These are phyloP conservation scores for Trinorchestia longiramus DNA, from an alignment of 1,140 invertebrate genomes.

Conservation along the genomic window DNA sequence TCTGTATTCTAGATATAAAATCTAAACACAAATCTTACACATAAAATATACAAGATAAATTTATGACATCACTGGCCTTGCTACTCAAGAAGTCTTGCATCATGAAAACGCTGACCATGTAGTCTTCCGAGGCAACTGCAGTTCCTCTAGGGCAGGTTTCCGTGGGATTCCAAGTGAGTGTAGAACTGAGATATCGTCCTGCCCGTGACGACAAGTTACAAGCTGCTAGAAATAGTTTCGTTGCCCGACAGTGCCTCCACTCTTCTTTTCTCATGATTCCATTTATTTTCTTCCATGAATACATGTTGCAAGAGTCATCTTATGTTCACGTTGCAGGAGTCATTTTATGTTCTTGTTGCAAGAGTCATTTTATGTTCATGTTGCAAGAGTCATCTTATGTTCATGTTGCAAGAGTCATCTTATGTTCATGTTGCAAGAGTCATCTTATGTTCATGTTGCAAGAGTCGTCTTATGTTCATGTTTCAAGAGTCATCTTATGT, in stretches of 20 bases:
- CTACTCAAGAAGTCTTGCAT: too few species aligned
- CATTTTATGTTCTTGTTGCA: background rate
- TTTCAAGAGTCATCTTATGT: background rate
- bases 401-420: background rate
- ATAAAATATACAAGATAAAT: background rate
- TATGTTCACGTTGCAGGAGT: background rate
- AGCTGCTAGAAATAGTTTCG: background rate
- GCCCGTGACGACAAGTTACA: background rate
- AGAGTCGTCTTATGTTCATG: background rate
- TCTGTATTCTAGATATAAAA: background rate
- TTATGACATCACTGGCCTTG: background rate
- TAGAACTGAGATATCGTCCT: background rate
- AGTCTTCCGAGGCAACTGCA: too few species aligned
- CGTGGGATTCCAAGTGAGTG: background rate
- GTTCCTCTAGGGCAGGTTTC: background rate
- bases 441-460: background rate
- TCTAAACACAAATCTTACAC: background rate
- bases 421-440: background rate
- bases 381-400: background rate
- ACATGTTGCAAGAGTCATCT: background rate
- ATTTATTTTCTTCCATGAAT: background rate
- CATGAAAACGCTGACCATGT: too few species aligned
- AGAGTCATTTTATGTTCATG: background rate
- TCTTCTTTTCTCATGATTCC: background rate
- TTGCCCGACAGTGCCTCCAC: background rate